phyloP scores from a whole-genome alignment of 2,113 vertebrate species.

The Lanius collurio region DNA sequence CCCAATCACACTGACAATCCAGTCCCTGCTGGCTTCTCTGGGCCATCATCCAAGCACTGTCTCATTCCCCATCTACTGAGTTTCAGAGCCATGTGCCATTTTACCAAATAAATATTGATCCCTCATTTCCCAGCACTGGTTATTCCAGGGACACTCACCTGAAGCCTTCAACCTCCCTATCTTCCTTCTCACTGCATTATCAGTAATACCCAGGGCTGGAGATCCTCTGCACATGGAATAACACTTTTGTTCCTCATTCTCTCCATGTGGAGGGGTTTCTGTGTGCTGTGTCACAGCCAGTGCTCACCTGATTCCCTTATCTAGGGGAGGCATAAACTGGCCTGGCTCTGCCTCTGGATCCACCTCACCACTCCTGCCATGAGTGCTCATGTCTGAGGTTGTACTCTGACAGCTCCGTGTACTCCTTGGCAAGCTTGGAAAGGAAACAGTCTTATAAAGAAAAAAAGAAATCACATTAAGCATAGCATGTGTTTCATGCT shows the following conservation, averaged over 20 bases:
- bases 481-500: constrained; percentile 62
- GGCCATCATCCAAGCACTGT: not conserved
- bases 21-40: not conserved
- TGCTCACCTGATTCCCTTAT: not conserved
- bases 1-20: not conserved
- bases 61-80: not conserved
- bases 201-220: not conserved
- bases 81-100: not conserved
- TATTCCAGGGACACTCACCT: not conserved
- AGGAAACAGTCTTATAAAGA: not conserved
- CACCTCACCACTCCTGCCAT: not conserved
- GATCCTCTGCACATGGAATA: not conserved
- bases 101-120: not conserved
- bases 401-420: not conserved
- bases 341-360: not conserved
- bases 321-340: not conserved
- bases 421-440: not conserved
- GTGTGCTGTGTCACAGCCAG: not conserved
- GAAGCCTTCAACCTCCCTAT: not conserved
- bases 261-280: not conserved
- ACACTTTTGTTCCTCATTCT: not conserved
- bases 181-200: not conserved
- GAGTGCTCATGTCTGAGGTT: not conserved
- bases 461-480: constrained; percentile 56
- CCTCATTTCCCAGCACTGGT: not conserved